Evolutionary conservation across 2,888 invertebrate species (phyloP), one percentile per base, ranked within the genome.

Genomic region (Mesopsocus fuscifrons): DNA sequence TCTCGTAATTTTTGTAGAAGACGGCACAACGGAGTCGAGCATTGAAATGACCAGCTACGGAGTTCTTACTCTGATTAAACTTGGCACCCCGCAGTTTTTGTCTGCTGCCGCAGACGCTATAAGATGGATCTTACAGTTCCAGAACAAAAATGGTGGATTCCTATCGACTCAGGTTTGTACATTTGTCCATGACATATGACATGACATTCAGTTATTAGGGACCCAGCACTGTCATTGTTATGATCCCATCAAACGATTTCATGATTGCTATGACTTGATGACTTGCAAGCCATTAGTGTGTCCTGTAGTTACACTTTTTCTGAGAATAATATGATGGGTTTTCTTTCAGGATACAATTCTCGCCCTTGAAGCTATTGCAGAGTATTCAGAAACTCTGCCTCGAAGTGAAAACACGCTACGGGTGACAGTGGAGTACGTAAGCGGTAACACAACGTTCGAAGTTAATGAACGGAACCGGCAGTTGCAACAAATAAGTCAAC

Each of bases 141-240:
- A 77, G 33, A 71, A 72, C 45, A 61, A 71, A 3, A 61, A 69
- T 2, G 84, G 84, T 2, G 82, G 81, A 1, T 83, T 83, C 52
- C 59, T 72, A 0, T 75, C 82, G 1, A 82, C 84, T 0, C 83
- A 79, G 66, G 75, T 72, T n/a, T n/a, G n/a, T n/a, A n/a, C n/a
- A n/a, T n/a, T n/a, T n/a, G n/a, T n/a, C n/a, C n/a, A n/a, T n/a
- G n/a, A n/a, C n/a, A n/a, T n/a, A n/a, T n/a, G n/a, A 50, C 49
- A 38, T 43, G 15, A 3, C 22, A 3, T 15, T 22, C n/a, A n/a
- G n/a, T n/a, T n/a, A n/a, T n/a, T n/a, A n/a, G n/a, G n/a, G n/a
- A n/a, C n/a, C n/a, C n/a, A n/a, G n/a, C n/a, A n/a, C n/a, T n/a
- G n/a, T n/a, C n/a, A n/a, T n/a, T n/a, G n/a, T 43, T 42, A 9